Conservation (phyloP, 1,140 invertebrate genomes). For the Pinna nobilis region DNA sequence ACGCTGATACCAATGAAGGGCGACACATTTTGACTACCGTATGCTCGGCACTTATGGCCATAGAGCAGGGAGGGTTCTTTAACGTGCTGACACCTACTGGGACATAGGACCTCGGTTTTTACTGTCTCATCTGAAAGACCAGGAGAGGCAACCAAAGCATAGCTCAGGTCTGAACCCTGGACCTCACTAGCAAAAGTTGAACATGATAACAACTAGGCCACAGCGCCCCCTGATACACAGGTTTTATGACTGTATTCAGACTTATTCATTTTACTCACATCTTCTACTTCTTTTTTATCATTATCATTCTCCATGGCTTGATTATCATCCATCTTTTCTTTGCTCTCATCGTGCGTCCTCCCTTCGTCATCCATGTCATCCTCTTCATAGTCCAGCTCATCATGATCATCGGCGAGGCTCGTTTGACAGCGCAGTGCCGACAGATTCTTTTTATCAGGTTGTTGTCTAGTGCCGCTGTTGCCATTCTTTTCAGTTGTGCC, state of each 20-base stretch:
- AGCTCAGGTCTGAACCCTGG: no score
- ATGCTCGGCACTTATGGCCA: no score
- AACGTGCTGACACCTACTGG: no score
- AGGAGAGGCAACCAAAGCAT: no score
- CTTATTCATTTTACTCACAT: slow-evolving; percentile 36
- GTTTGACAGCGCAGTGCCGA: slow-evolving; percentile 34
- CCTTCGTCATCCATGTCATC: slow-evolving; percentile 55
- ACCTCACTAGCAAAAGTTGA: no score
- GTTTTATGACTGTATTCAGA: not conserved
- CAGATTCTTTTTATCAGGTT: not conserved
- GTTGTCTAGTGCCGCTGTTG: slow-evolving; percentile 25
- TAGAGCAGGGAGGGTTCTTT: no score
- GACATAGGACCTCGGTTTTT: no score
- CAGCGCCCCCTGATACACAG: no score
- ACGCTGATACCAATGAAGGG: no score
- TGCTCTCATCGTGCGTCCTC: slow-evolving; percentile 35
- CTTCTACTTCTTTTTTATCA: slow-evolving; percentile 39
- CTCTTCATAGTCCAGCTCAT: slow-evolving; percentile 70
- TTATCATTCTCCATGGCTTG: slow-evolving; percentile 40
- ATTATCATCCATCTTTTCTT: slow-evolving; percentile 48
- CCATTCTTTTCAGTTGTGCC: slow-evolving; percentile 16
- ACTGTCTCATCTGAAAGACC: no score
- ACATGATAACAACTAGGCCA: no score
- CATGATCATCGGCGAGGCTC: slow-evolving; percentile 76
- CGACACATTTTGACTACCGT: no score